Conservation (phyloP, 2,888 invertebrate species). For the Trichopria drosophilae region DNA sequence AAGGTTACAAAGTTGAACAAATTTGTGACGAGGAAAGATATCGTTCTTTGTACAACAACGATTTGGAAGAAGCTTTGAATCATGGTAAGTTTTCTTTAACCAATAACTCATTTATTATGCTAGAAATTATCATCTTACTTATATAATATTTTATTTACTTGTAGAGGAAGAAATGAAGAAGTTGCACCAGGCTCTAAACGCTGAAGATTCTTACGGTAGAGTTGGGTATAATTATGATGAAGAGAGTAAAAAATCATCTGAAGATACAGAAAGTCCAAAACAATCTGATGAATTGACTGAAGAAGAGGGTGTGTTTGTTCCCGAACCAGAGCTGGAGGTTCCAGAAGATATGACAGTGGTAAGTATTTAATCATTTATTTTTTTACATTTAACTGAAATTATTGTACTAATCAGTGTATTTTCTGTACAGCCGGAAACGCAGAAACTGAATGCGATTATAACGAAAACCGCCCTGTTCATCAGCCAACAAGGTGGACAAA, state of each 20-base stretch:
- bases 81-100: slow-evolving; percentile 70
- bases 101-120: neutral
- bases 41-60: slow-evolving; percentile 82
- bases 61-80: slow-evolving; percentile 85
- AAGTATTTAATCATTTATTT: slow-evolving; percentile 47
- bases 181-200: slow-evolving; percentile 71
- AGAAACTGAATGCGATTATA: slow-evolving; percentile 89
- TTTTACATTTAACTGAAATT: slow-evolving; percentile 5
- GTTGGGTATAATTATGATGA: slow-evolving; percentile 74
- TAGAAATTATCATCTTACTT: slow-evolving; percentile 5
- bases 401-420: slow-evolving; percentile 27
- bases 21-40: slow-evolving; percentile 96
- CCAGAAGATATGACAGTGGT: slow-evolving; percentile 76
- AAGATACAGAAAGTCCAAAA: slow-evolving; percentile 56
- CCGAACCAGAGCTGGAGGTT: slow-evolving; percentile 73
- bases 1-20: slow-evolving; percentile 81
- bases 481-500: slow-evolving; percentile 88
- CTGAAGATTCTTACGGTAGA: slow-evolving; percentile 66
- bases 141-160: slow-evolving; percentile 38
- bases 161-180: slow-evolving; percentile 91
- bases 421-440: slow-evolving; percentile 74
- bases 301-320: slow-evolving; percentile 75
- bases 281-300: slow-evolving; percentile 60
- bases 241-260: slow-evolving; percentile 57
- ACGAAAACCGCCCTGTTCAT: slow-evolving; percentile 92